Evolutionary conservation across 2,797 vertebrate genomes (phyloP).

Genomic region (Silurus aristotelis): DNA sequence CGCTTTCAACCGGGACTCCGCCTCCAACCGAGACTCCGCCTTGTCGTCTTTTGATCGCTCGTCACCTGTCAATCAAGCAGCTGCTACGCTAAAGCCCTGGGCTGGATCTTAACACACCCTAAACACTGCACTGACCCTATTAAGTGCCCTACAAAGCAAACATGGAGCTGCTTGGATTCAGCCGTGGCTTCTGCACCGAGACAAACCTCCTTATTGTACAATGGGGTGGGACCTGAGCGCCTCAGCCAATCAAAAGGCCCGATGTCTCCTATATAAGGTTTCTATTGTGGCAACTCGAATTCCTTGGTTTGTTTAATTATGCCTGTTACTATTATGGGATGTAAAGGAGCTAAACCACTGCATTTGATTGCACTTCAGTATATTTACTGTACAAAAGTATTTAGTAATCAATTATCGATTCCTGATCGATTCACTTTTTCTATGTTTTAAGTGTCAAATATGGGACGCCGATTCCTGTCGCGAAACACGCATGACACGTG

Average conservation of each 20-base stretch:
- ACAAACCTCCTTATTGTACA: conserved; percentile 25
- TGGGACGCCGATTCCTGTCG: neutral
- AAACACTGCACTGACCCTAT: neutral
- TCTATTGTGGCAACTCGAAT: conserved; percentile 10
- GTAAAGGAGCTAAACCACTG: conserved; percentile 56
- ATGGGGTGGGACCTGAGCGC: conserved; percentile 15
- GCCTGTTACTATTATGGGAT: conserved; percentile 33
- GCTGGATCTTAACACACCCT: neutral
- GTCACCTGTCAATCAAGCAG: conserved; percentile 49
- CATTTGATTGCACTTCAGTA: conserved; percentile 42
- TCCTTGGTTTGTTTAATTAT: conserved; percentile 11
- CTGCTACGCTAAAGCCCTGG: conserved; percentile 15
- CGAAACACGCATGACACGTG: neutral
- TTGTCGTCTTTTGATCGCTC: conserved; percentile 13
- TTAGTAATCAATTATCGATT: neutral
- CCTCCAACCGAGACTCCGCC: conserved; percentile 3
- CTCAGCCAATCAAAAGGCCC: conserved; percentile 32
- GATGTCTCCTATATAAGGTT: conserved; percentile 13
- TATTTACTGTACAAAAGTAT: conserved; percentile 63
- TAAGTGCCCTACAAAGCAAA: neutral
- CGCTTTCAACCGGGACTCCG: neutral
- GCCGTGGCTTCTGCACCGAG: conserved; percentile 35
- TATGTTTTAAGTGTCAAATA: neutral
- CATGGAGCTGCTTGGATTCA: neutral
- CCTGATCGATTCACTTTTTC: neutral